Percentiles rank a stretch among this genome's conserved stretches.
Conservation (phyloP, 2,797 vertebrate species). For the Lemur catta region DNA sequence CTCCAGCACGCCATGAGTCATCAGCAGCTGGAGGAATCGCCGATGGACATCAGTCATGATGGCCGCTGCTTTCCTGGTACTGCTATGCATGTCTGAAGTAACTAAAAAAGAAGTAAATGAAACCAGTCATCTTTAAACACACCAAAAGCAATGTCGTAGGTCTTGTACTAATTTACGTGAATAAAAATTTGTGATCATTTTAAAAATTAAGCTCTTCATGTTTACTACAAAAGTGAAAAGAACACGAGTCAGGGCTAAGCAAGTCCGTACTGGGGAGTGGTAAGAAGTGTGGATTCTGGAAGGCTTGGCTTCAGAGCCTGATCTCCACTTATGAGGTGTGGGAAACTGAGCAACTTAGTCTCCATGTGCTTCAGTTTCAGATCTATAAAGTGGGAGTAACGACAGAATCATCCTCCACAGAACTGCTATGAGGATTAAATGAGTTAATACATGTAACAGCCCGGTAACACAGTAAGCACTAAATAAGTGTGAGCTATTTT, state of each 20-base stretch:
- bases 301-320: rapidly evolving
- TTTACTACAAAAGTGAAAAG: neutral
- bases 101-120: neutral
- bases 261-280: neutral
- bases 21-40: conserved; percentile 92
- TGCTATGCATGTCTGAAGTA: neutral
- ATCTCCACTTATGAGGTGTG: neutral
- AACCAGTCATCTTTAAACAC: neutral
- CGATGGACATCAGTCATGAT: conserved; percentile 90
- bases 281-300: neutral
- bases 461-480: neutral
- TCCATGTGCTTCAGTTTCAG: neutral
- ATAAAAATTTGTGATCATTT: neutral
- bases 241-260: neutral
- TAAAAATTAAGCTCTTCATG: neutral
- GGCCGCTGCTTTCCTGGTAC: conserved; percentile 78
- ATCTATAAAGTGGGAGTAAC: neutral
- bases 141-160: neutral
- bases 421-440: neutral
- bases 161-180: neutral
- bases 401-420: neutral
- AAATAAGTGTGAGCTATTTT: neutral
- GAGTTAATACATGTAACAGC: neutral
- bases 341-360: neutral
- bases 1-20: conserved; percentile 90